These are phyloP conservation scores for Dichetophora obliterata DNA, from an alignment of 2,888 invertebrate genomes.

Conservation along the genomic window DNA sequence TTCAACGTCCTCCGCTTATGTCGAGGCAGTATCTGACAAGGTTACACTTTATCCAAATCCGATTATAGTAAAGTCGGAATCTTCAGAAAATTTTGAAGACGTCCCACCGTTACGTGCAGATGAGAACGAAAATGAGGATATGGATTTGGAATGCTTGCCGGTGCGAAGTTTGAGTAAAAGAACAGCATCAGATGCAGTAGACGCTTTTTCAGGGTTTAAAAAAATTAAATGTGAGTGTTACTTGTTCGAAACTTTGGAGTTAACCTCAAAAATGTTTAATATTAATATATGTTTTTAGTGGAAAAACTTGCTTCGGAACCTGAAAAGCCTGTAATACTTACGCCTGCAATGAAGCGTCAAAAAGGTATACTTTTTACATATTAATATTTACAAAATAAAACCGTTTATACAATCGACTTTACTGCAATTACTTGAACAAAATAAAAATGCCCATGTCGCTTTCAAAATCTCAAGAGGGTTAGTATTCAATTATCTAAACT, in stretches of 20 bases:
- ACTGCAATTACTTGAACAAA: no score
- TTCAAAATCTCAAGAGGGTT: no score
- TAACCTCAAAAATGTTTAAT: background rate
- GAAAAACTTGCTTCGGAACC: background rate
- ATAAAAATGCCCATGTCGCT: no score
- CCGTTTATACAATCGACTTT: no score
- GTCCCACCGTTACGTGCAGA: background rate
- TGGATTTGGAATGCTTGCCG: slow-evolving; percentile 4
- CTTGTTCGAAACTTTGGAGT: background rate
- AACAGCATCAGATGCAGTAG: background rate
- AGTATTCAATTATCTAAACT: no score
- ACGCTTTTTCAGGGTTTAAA: slow-evolving; percentile 18
- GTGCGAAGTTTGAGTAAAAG: background rate
- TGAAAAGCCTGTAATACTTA: background rate
- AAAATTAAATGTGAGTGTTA: slow-evolving; percentile 19
- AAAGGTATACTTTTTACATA: background rate
- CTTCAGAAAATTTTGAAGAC: background rate
- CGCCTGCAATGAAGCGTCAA: slow-evolving; percentile 22
- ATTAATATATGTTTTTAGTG: slow-evolving; percentile 3
- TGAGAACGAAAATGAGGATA: background rate
- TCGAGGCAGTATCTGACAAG: no score
- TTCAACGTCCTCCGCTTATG: no score
- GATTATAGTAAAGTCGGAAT: background rate
- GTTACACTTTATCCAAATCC: background rate
- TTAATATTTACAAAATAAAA: no score